Evolutionary conservation across 2,888 invertebrate species (phyloP).

Genomic region (Drosophila anceps): DNA sequence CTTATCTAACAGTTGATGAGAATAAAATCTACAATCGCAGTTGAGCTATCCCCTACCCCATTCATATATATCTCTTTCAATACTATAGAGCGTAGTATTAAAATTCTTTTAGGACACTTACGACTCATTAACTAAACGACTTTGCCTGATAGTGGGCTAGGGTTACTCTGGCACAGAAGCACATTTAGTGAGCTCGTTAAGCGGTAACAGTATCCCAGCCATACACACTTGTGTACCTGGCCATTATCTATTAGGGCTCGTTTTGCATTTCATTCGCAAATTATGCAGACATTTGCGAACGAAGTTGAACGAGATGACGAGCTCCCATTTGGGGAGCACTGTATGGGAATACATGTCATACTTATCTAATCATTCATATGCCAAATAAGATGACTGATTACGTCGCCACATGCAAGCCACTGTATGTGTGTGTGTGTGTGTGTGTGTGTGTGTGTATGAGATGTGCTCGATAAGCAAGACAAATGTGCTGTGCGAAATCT

Average conservation of each 20-base stretch:
- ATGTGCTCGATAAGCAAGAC: constrained; percentile 70
- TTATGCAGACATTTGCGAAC: constrained; percentile 53
- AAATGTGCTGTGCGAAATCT: constrained; percentile 74
- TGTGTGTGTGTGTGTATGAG: constrained; percentile 13
- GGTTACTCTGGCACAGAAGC: neutral
- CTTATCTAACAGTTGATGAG: constrained; percentile 1
- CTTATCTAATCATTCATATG: constrained; percentile 74
- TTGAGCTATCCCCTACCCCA: neutral
- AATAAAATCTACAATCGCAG: neutral
- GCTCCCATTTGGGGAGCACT: constrained; percentile 31
- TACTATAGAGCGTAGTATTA: neutral
- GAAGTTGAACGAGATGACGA: constrained; percentile 35
- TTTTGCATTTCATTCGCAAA: constrained; percentile 34
- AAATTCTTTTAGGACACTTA: constrained; percentile 1
- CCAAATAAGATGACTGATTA: constrained; percentile 78
- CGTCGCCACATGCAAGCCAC: constrained; percentile 52
- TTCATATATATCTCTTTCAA: neutral
- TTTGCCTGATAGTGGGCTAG: neutral
- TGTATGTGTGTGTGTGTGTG: neutral
- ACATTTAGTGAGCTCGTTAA: constrained; percentile 5
- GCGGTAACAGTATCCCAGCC: neutral
- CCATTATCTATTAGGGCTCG: constrained; percentile 53
- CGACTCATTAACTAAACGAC: neutral
- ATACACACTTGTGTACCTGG: constrained; percentile 19
- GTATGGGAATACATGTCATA: constrained; percentile 34